Base-by-base conservation (phyloP, 2,113 vertebrate species). In the Neodontobutis hainanensis region DNA sequence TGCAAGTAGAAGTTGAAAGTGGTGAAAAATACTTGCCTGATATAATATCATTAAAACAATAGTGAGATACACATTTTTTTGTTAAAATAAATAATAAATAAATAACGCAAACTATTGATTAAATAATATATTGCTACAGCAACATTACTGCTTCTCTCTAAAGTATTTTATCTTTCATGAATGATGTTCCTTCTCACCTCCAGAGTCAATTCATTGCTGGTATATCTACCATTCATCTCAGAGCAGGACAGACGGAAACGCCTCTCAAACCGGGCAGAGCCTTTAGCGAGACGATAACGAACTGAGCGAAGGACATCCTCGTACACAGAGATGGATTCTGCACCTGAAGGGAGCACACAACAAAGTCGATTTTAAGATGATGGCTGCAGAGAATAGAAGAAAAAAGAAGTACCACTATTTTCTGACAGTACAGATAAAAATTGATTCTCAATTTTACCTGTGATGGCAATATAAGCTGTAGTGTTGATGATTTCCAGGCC, bases 151-250 rank as follows among this genome's bases (percentile, higher is more conserved):
- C 6, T 9, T 43, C 5, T n/a, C 0, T 52, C 36, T 35, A 16
- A 35, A 44, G 8, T 27, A 50, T 36, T 52, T 8, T 32, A 15
- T 63, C 14, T 70, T 19, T 1, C 19, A 34, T 65, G 57, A 62
- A 34, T 34, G 44, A 70, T 61, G 35, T 16, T 35, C 60, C 46
- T 38, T 58, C 36, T 75, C 91, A 98, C 97, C 95, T 99, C 97
- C 43, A 98, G 93, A 7, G 95, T 94, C 72, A 99, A 92, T 75
- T 97, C 96, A 0, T 99, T 99, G 92, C 97, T 99, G 69, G 96
- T 96, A 87, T 99, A 99, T 61, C 96, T 95, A 36, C 97, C 97
- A 0, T 99, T 99, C 97, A 99, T 98, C 90, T 99, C 97, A 0
- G 95, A 97, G 92, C 97, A 99, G 77, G 95, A 98, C 59, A 99